A percentile compares a stretch with the other conserved stretches of the same genome.
Evolutionary conservation across 1,140 invertebrate genomes (phyloP).

Genomic region (Maconellicoccus hirsutus): DNA sequence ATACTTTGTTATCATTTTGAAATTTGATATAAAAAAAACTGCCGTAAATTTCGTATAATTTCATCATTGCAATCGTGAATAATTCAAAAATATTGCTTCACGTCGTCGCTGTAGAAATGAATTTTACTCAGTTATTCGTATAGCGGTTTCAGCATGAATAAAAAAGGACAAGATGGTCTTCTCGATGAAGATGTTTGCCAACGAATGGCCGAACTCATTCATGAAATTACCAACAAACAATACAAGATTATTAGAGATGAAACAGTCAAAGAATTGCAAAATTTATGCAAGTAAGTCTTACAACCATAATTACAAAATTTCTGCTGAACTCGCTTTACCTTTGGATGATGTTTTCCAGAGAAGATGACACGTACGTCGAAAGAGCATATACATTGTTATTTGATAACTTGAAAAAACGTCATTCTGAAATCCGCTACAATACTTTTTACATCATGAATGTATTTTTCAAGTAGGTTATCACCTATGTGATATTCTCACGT

Average conservation of each 20-base stretch:
- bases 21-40: no score
- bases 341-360: conserved; percentile 37
- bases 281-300: not conserved
- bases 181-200: not conserved
- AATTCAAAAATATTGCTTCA: no score
- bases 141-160: no score
- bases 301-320: no score
- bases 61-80: no score
- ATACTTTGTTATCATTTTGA: no score
- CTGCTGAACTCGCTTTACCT: no score
- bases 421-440: conserved; percentile 45
- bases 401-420: conserved; percentile 40
- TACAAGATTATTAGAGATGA: not conserved
- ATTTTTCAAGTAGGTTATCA: conserved; percentile 37
- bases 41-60: no score
- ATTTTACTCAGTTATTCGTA: no score
- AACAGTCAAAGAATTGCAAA: not conserved
- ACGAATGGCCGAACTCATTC: not conserved
- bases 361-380: conserved; percentile 39
- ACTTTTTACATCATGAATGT: conserved; percentile 42
- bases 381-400: conserved; percentile 38
- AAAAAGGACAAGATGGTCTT: no score
- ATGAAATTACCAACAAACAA: not conserved
- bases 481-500: not conserved
- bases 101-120: no score